A percentile compares a stretch with the other conserved stretches of the same genome.
These are phyloP conservation scores for Drosophila neocordata DNA, from an alignment of 1,140 invertebrate species.

Conservation along the genomic window DNA sequence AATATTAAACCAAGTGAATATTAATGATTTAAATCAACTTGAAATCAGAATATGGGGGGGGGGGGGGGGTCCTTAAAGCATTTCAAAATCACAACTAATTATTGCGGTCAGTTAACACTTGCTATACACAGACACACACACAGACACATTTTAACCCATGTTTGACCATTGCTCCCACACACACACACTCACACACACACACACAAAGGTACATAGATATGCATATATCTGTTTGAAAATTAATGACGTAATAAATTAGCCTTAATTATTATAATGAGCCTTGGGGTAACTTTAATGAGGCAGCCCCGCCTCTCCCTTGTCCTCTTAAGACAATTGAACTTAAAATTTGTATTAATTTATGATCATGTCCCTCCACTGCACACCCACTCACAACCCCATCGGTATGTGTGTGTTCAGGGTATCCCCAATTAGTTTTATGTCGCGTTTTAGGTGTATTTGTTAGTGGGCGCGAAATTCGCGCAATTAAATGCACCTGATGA, in stretches of 20 bases:
- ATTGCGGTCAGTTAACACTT: not conserved
- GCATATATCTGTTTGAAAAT: conserved; percentile 53
- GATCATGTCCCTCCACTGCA: conserved; percentile 36
- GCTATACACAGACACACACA: not conserved
- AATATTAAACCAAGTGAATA: too few relatives aligned
- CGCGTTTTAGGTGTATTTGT: conserved; percentile 34
- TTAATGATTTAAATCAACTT: too few relatives aligned
- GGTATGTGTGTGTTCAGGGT: conserved; percentile 58
- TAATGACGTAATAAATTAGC: conserved; percentile 77
- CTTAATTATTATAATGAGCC: conserved; percentile 78
- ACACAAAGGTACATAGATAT: conserved; percentile 8
- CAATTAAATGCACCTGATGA: conserved; percentile 82
- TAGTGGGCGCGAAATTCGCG: conserved; percentile 71
- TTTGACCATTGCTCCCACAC: not conserved
- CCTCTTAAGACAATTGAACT: conserved; percentile 70
- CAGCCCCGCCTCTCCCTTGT: not conserved
- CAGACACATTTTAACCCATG: not conserved
- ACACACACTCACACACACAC: not conserved
- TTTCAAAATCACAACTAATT: too few relatives aligned
- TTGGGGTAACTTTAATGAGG: conserved; percentile 66
- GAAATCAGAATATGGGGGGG: too few relatives aligned
- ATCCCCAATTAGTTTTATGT: conserved; percentile 56
- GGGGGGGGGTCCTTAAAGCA: too few relatives aligned
- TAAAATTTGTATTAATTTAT: conserved; percentile 76
- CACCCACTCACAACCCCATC: not conserved